These are phyloP conservation scores for Muricea muricata DNA, from an alignment of 92 coral and sea anemone species.

Conservation along the genomic window DNA sequence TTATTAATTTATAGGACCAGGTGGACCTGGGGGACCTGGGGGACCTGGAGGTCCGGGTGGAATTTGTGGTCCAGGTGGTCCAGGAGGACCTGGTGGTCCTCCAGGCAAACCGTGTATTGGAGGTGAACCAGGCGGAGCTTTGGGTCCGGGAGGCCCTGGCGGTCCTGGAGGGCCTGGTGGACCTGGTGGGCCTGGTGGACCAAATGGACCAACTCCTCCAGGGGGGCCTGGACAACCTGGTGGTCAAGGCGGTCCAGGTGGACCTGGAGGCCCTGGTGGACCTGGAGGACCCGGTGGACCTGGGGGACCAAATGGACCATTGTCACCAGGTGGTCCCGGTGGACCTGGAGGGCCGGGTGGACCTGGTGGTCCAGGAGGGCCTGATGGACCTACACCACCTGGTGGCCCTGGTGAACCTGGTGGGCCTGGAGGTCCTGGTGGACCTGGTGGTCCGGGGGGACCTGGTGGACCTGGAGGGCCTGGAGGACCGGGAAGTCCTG, in stretches of 20 bases:
- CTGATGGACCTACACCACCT: slow-evolving; percentile 72
- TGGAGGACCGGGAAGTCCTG: background rate
- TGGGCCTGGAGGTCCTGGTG: slow-evolving; percentile 68
- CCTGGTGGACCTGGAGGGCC: slow-evolving; percentile 80
- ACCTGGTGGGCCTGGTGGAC: too few relatives aligned
- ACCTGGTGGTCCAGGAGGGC: slow-evolving; percentile 63
- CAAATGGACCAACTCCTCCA: slow-evolving; percentile 52
- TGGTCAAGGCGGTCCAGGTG: too few relatives aligned
- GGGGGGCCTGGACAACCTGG: slow-evolving; percentile 61
- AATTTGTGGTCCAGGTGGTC: slow-evolving; percentile 68
- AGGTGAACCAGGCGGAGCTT: slow-evolving; percentile 54
- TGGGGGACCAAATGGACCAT: slow-evolving; percentile 36
- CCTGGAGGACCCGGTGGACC: slow-evolving; percentile 71
- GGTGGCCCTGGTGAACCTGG: too few relatives aligned
- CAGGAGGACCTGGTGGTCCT: slow-evolving; percentile 50
- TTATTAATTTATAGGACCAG: slow-evolving; percentile 52
- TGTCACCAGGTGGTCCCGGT: slow-evolving; percentile 65
- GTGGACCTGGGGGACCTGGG: too few relatives aligned
- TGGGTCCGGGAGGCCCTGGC: slow-evolving; percentile 64
- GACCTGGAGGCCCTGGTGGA: slow-evolving; percentile 72
- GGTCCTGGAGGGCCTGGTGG: too few relatives aligned
- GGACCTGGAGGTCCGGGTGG: slow-evolving; percentile 56
- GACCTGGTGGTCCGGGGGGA: slow-evolving; percentile 53
- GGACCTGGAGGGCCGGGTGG: slow-evolving; percentile 43
- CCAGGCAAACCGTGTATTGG: slow-evolving; percentile 23